Evolutionary conservation across 2,797 vertebrate species (phyloP).

Genomic region (Geotrypetes seraphini): DNA sequence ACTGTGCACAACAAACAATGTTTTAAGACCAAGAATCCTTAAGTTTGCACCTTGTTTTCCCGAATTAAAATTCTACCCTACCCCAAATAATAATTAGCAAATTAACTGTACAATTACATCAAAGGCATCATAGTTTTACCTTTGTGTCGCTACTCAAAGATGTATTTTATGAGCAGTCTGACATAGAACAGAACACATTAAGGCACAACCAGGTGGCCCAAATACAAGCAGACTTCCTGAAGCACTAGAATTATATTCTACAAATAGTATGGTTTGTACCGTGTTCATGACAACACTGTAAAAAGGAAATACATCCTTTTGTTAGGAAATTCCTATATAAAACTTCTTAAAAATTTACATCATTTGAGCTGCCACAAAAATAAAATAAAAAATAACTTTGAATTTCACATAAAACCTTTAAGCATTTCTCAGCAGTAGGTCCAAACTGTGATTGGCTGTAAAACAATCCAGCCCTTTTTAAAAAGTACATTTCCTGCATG

Average conservation of each 20-base stretch:
- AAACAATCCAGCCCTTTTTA: conserved; percentile 53
- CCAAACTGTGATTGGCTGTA: conserved; percentile 59
- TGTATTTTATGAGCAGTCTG: conserved; percentile 11
- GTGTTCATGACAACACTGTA: conserved; percentile 48
- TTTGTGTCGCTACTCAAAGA: conserved; percentile 1
- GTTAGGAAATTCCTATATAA: conserved; percentile 85
- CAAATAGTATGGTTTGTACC: conserved; percentile 73
- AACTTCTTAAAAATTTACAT: conserved; percentile 77
- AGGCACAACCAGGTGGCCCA: conserved; percentile 54
- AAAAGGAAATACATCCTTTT: conserved; percentile 61
- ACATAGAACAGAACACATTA: conserved; percentile 34
- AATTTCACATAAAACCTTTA: conserved; percentile 82
- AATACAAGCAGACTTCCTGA: conserved; percentile 24
- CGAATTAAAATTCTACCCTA: no score
- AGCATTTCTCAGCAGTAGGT: conserved; percentile 69
- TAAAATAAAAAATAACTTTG: conserved; percentile 68
- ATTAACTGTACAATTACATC: conserved; percentile 22
- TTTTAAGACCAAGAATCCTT: conserved; percentile 17
- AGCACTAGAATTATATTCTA: conserved; percentile 30
- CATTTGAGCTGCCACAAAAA: conserved; percentile 92
- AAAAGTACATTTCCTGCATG: conserved; percentile 64
- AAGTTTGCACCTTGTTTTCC: conserved; percentile 8
- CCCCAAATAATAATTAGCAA: conserved; percentile 8
- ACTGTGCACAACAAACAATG: conserved; percentile 24
- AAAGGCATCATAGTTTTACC: conserved; percentile 12